Base-by-base conservation (phyloP, 2,797 vertebrate genomes). In the Ciconia nigra region DNA sequence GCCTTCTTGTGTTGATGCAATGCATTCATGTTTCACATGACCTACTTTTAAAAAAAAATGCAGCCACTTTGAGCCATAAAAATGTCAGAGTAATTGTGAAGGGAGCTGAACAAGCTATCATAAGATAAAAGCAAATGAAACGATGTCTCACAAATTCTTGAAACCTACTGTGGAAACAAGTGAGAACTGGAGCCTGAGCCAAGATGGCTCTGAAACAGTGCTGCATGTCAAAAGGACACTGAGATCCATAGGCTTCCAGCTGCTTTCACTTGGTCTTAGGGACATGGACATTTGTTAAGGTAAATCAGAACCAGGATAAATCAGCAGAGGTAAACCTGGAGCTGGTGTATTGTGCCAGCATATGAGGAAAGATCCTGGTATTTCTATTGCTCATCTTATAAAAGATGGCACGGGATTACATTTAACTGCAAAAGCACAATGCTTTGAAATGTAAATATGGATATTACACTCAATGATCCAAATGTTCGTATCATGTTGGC, bases 51-150 rank as follows among this genome's bases (percentile, higher is more conserved):
- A 52, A 47, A 35, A 54, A 70, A 91, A 29, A 33, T 44, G 41
- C 54, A 90, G 33, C 89, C 83, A 78, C 82, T 87, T 55, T 83
- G 76, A 92, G 93, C 94, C 82, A 83, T 54, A 80, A 71, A 92
- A 94, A 42, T 91, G 67, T 90, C 85, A 94, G 55, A 86, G 37
- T 92, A 55, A 82, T 87, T 89, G 80, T 77, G 81, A 95, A 90
- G 51, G 26, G 46, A 67, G 37, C 29, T 95, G 87, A 96, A 88
- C 66, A 76, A 87, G 81, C 86, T 90, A 84, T 86, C 79, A 13
- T 49, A 89, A 94, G 90, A 94, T 96, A 77, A 96, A 97, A 97
- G 93, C 88, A 93, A 94, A 63, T 44, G 63, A 89, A 97, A 70
- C 1, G 18, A 62, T 89, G 74, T 87, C 66, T 73, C 78, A 69